Base-by-base conservation (phyloP, 2,888 invertebrate genomes). In the Brenthis ino region DNA sequence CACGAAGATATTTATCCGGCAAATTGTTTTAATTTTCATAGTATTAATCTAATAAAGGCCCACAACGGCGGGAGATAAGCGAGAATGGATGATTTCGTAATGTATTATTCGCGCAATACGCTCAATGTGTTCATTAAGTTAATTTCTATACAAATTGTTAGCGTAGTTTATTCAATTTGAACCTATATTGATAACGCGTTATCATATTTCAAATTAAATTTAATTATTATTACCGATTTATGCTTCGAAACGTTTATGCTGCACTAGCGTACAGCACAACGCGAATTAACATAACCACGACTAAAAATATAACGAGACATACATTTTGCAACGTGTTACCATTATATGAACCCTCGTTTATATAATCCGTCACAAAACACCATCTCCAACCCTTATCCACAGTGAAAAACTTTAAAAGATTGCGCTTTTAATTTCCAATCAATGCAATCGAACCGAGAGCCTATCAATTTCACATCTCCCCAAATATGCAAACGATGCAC, bases 1-100 rank as follows among this genome's bases (percentile, higher is more conserved):
- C 84, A 85, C 85, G 85, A 88, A 91, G 93, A 93, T 92, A 93
- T 93, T 93, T 92, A 93, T 91, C 93, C 91, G 91, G 93, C 93
- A 93, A 93, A 93, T 93, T 93, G 93, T 93, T 93, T 93, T 92
- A 93, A 93, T 93, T 93, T 93, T 92, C 91, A 92, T 92, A 91
- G 91, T 89, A 91, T 91, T 91, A 87, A 91, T 89, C 85, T 89
- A 91, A 91, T 92, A 91, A 91, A 89, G 85, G 82, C 86, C 91
- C 89, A 86, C 90, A 89, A 89, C 84, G 84, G 81, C 79, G 82
- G 80, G 81, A 86, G 91, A 92, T 92, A 91, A 90, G 85, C 83
- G 85, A 77, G 78, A 82, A 84, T 85, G 80, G 85, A 82, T 80
- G 81, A 86, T 87, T 85, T 83, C 77, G 79, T 86, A 83, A 86